Percentiles rank a stretch among this genome's conserved stretches.
Conservation (phyloP, 2,888 invertebrate species). For the Drymonia ruficornis region DNA sequence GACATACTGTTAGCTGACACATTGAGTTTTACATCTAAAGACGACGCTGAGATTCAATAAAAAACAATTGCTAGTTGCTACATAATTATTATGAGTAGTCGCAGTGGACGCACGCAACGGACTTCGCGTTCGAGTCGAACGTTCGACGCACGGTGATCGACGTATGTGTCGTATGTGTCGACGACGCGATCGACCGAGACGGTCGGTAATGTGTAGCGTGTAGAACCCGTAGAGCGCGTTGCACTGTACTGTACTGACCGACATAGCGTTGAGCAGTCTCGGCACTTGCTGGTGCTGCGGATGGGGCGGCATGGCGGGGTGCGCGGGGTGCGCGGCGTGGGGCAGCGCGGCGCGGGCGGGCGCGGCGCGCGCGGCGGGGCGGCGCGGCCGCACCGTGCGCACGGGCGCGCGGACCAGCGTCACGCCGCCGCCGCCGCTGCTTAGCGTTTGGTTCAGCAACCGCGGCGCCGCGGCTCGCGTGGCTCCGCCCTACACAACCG, state of each 20-base stretch:
- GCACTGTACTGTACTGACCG: constrained; percentile 35
- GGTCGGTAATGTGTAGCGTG: no score
- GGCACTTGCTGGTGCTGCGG: constrained; percentile 10
- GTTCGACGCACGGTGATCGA: no score
- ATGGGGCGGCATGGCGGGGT: constrained; percentile 23
- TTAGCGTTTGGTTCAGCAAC: constrained; percentile 66
- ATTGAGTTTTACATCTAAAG: not conserved
- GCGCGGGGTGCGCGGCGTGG: constrained; percentile 42
- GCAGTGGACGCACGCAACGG: no score
- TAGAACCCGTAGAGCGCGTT: no score
- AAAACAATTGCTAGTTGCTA: no score
- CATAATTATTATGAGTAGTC: no score
- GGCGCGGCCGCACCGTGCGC: constrained; percentile 52
- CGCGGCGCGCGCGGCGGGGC: constrained; percentile 36
- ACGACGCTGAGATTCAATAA: no score
- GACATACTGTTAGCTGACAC: not conserved
- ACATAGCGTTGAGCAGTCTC: constrained; percentile 40
- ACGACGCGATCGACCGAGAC: no score
- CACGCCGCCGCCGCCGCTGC: constrained; percentile 47
- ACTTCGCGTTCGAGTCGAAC: no score
- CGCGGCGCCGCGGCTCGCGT: constrained; percentile 60
- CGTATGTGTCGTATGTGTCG: no score
- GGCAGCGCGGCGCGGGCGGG: constrained; percentile 33
- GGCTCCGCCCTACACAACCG: constrained; percentile 53
- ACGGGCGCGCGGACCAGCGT: constrained; percentile 64